Evolutionary conservation across 2,888 invertebrate genomes (phyloP).

Genomic region (Eilema caniola): DNA sequence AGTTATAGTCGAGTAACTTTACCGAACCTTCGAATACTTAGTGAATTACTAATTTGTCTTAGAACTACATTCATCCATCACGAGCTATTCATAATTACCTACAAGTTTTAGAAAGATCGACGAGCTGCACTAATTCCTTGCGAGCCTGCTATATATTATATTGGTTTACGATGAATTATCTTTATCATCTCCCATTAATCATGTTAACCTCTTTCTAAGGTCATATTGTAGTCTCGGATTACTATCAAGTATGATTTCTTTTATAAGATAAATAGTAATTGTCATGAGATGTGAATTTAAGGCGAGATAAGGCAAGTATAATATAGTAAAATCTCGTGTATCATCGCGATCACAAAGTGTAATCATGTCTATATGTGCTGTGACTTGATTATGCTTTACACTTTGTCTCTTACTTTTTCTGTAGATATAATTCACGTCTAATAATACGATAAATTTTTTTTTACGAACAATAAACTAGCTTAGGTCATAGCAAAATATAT

Average conservation of each 20-base stretch:
- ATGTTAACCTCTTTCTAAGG: slow-evolving; percentile 4
- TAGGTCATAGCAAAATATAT: too few species aligned
- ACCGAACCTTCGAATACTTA: slow-evolving; percentile 28
- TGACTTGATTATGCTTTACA: too few species aligned
- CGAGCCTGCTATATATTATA: slow-evolving; percentile 18
- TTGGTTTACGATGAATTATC: slow-evolving; percentile 17
- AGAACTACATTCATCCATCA: slow-evolving; percentile 47
- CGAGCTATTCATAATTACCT: slow-evolving; percentile 39
- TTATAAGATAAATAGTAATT: neutral
- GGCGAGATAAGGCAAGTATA: too few species aligned
- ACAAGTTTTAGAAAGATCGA: slow-evolving; percentile 47
- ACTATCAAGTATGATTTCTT: neutral
- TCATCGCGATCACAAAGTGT: too few species aligned
- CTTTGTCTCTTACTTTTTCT: too few species aligned
- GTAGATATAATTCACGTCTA: too few species aligned
- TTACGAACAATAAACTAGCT: too few species aligned
- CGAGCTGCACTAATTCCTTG: slow-evolving; percentile 32
- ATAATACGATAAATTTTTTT: too few species aligned
- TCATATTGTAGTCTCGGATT: neutral
- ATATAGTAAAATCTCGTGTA: too few species aligned
- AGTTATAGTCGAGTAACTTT: slow-evolving; percentile 29
- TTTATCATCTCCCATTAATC: slow-evolving; percentile 7
- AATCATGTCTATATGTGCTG: too few species aligned
- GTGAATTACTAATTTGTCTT: slow-evolving; percentile 39
- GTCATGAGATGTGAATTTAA: too few species aligned